Evolutionary conservation across 2,797 vertebrate genomes (phyloP).

Genomic region (Parauchenoglanis punctatus): DNA sequence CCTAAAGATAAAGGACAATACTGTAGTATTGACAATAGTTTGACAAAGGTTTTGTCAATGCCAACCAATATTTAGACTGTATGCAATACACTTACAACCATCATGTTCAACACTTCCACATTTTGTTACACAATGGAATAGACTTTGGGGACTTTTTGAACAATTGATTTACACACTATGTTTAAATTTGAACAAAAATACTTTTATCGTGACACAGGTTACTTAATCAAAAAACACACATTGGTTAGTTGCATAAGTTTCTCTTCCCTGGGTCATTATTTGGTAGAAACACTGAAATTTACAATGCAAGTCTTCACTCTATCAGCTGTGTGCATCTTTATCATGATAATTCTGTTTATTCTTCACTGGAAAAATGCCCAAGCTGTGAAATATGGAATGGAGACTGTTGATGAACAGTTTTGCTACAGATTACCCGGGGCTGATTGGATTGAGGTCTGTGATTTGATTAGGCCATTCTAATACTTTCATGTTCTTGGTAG

Average conservation of each 20-base stretch:
- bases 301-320: not conserved
- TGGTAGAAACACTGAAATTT: not conserved
- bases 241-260: not conserved
- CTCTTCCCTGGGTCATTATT: not conserved
- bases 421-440: not conserved
- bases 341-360: not conserved
- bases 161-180: not conserved
- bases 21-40: not conserved
- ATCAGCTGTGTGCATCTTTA: not conserved
- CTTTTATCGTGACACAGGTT: not conserved
- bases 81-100: not conserved
- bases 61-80: not conserved
- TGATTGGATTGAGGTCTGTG: not conserved
- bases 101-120: not conserved
- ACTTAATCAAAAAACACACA: not conserved
- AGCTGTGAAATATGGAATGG: not conserved
- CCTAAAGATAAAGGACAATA: slow-evolving; percentile 20
- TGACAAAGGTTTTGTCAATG: not conserved
- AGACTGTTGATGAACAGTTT: not conserved
- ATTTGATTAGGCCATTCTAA: not conserved
- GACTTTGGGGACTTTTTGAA: not conserved
- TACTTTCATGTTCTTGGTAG: not conserved
- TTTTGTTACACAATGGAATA: not conserved
- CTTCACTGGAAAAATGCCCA: not conserved
- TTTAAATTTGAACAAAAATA: not conserved